Evolutionary conservation across 1,140 invertebrate species (phyloP).

Genomic region (Drosophila arawakana): DNA sequence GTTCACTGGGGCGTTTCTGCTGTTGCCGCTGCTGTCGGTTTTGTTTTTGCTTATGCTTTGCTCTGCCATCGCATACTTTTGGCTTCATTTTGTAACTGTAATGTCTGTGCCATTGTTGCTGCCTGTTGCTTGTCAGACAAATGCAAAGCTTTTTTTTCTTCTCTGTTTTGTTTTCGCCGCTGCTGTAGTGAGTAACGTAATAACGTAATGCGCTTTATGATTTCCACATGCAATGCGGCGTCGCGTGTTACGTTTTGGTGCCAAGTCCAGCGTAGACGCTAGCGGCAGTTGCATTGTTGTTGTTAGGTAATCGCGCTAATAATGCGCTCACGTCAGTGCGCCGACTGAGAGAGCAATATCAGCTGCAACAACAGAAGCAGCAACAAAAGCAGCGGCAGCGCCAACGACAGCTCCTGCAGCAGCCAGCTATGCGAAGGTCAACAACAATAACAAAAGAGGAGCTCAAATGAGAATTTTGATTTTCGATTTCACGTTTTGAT

Average conservation of each 20-base stretch:
- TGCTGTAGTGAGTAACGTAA: slow-evolving; percentile 64
- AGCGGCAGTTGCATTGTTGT: slow-evolving; percentile 44
- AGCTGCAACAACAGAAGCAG: too few species aligned
- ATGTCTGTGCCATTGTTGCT: slow-evolving; percentile 64
- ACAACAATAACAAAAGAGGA: slow-evolving; percentile 30
- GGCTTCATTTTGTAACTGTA: slow-evolving; percentile 78
- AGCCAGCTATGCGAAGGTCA: slow-evolving; percentile 78
- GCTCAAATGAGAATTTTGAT: slow-evolving; percentile 40
- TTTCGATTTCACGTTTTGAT: slow-evolving; percentile 31
- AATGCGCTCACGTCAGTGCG: slow-evolving; percentile 55
- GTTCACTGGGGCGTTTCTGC: slow-evolving; percentile 48
- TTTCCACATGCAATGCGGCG: slow-evolving; percentile 67
- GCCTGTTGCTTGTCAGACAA: slow-evolving; percentile 30
- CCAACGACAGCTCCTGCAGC: slow-evolving; percentile 52
- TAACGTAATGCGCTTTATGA: slow-evolving; percentile 72
- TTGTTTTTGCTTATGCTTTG: slow-evolving; percentile 40
- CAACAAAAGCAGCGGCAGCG: neutral
- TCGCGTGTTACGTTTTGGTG: slow-evolving; percentile 74
- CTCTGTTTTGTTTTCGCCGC: slow-evolving; percentile 47
- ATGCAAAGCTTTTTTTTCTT: slow-evolving; percentile 39
- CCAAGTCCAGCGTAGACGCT: slow-evolving; percentile 66
- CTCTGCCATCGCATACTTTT: slow-evolving; percentile 59
- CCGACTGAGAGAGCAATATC: neutral
- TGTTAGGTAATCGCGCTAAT: slow-evolving; percentile 66
- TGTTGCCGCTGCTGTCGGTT: slow-evolving; percentile 11